Base-by-base conservation (phyloP, 1,140 invertebrate species). In the Cherax destructor region DNA sequence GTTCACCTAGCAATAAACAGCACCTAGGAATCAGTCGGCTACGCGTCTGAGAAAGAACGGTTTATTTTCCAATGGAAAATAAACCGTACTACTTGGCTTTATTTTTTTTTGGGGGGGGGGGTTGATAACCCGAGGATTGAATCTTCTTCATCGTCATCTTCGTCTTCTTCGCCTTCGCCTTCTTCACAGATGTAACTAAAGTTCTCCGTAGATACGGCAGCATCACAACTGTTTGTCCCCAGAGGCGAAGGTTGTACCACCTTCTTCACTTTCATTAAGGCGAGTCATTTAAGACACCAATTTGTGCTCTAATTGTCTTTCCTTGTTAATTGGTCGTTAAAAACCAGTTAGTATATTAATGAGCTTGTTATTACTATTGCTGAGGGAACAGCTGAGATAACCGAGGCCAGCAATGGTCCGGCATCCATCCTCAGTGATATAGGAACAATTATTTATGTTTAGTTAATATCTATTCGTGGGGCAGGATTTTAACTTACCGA, bases 261-360 rank as follows among this genome's bases (percentile, higher is more conserved):
- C 41, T 47, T 10, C 18, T 72, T 41, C 18, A 41, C 16, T 59
- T 72, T 86, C 85, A 86, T 86, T 78, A 86, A 21, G 30, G 24
- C 24, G 24, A 47, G 3, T 78, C 85, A 74, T 78, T 86, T 56
- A 59, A 77, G 85, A 69, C 85, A 24, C 5, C 76, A 86, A 21
- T 78, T 78, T 76, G 30, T 61, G 24, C 74, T n/a, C 74, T 86
- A 86, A 86, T 86, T 86, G 85, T 74, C 85, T 78, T 86, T 86
- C 52, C 85, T 86, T 86, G 74, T 86, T 86, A 86, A 86, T 77
- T 86, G 85, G 76, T 86, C 85, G 85, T 86, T 86, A 86, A 77
- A 86, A 76, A 78, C 78, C 85, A 78, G 74, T 86, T 86, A 77
- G 65, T 77, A n/a, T 50, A 30, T 77, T 86, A 86, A 86, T 77